Evolutionary conservation across 2,797 vertebrate species (phyloP).

Genomic region (Acipenser ruthenus): DNA sequence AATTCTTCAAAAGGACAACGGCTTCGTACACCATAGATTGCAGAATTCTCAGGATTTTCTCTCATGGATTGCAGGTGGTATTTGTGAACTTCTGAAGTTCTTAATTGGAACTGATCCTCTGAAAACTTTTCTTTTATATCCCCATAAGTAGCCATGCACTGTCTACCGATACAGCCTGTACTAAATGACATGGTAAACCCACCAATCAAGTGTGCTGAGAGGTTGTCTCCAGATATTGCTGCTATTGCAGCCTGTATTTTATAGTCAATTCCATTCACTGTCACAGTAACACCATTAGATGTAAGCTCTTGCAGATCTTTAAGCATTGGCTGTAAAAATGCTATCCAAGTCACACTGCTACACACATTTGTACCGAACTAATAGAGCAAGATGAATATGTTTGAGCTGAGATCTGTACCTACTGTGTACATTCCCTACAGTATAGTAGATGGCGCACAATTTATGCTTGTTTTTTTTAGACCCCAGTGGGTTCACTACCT

Average conservation of each 20-base stretch:
- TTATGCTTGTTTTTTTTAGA: not conserved
- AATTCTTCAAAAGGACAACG: not conserved
- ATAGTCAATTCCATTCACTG: conserved; percentile 2
- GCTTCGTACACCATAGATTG: no score
- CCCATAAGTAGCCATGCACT: conserved; percentile 19
- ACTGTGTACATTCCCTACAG: not conserved
- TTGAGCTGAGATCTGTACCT: conserved; percentile 16
- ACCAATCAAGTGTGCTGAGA: conserved; percentile 21
- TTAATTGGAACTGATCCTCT: conserved; percentile 14
- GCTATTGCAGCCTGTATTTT: conserved; percentile 16
- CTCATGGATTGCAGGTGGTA: conserved; percentile 15
- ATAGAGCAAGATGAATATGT: conserved; percentile 23
- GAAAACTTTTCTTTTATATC: conserved; percentile 10
- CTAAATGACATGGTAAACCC: conserved; percentile 18
- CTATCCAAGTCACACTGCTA: conserved; percentile 12
- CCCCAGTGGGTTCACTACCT: conserved; percentile 11
- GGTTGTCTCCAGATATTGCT: conserved; percentile 18
- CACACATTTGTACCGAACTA: conserved; percentile 10
- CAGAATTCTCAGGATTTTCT: no score
- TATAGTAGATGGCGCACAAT: not conserved
- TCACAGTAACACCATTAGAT: conserved; percentile 14
- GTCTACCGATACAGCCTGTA: conserved; percentile 11
- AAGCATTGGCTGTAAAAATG: conserved; percentile 18
- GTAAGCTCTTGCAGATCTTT: conserved; percentile 12
- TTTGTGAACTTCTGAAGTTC: conserved; percentile 18